Conservation (phyloP, 2,888 invertebrate species). For the Melitaea athalia region DNA sequence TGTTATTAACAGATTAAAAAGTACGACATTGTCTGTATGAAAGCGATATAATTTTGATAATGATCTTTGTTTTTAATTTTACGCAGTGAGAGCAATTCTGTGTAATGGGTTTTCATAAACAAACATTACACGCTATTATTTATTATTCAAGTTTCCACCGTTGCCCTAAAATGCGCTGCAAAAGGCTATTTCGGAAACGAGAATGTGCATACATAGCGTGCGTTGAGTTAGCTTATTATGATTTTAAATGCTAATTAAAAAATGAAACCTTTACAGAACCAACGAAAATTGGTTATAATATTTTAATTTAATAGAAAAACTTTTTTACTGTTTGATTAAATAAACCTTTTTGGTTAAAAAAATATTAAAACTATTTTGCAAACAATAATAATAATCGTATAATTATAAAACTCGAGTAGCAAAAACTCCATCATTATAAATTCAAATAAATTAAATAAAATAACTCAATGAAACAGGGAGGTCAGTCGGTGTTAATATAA, state of each 20-base stretch:
- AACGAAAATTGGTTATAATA: neutral
- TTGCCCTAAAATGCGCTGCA: conserved; percentile 9
- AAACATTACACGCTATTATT: conserved; percentile 12
- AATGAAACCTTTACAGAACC: neutral
- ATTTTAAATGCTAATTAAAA: neutral
- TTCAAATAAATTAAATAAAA: no score
- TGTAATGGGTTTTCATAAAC: conserved; percentile 9
- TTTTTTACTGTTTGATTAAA: no score
- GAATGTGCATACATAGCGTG: conserved; percentile 5
- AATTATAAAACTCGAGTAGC: no score
- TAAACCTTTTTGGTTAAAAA: no score
- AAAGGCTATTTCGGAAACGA: conserved; percentile 10
- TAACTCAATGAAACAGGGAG: no score
- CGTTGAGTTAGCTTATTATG: conserved; percentile 6
- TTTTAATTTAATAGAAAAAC: neutral
- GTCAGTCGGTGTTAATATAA: no score
- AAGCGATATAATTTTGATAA: no score
- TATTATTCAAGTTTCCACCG: conserved; percentile 8
- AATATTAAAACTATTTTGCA: no score
- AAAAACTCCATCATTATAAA: no score
- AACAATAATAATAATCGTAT: no score
- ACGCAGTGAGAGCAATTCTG: conserved; percentile 2
- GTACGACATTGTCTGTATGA: no score
- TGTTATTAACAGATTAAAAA: neutral
- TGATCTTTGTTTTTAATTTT: neutral